A percentile compares a stretch with the other conserved stretches of the same genome.
phyloP scores from a whole-genome alignment of 2,888 invertebrate species.

The Baronia brevicornis region DNA sequence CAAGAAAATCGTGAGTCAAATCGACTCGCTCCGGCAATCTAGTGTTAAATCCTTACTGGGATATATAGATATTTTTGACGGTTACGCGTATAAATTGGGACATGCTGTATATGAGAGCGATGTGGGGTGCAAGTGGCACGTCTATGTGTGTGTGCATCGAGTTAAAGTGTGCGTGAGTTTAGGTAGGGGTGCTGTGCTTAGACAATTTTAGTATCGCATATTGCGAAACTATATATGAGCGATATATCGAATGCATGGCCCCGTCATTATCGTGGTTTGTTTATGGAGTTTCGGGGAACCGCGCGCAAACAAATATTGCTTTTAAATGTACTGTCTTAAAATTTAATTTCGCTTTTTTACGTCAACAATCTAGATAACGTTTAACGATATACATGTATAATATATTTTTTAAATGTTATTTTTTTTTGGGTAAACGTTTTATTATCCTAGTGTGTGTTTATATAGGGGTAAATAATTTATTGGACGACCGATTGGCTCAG shows the following conservation, averaged over 20 bases:
- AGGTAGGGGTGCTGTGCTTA: conserved; percentile 62
- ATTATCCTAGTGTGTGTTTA: too few relatives aligned
- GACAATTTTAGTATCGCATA: conserved; percentile 68
- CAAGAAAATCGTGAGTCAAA: too few relatives aligned
- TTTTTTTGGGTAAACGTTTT: too few relatives aligned
- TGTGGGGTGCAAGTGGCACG: conserved; percentile 42
- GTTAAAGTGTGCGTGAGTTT: conserved; percentile 38
- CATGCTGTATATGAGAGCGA: conserved; percentile 41
- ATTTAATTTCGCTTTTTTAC: conserved; percentile 11
- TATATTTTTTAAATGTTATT: too few relatives aligned
- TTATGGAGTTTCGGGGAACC: conserved; percentile 20
- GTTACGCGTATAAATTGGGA: too few relatives aligned
- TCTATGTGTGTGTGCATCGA: conserved; percentile 26
- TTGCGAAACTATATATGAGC: conserved; percentile 55
- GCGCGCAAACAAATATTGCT: conserved; percentile 4
- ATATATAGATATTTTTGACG: too few relatives aligned
- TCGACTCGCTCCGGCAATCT: too few relatives aligned
- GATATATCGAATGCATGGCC: conserved; percentile 25
- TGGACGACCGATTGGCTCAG: too few relatives aligned
- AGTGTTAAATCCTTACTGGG: too few relatives aligned
- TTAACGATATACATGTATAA: too few relatives aligned
- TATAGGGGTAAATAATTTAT: too few relatives aligned
- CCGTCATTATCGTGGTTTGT: conserved; percentile 20
- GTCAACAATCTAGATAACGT: conserved; percentile 4
- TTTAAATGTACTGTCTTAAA: conserved; percentile 10